Evolutionary conservation across 2,113 vertebrate genomes (phyloP), one percentile per base, ranked within the genome.

Genomic region (Osmerus eperlanus): DNA sequence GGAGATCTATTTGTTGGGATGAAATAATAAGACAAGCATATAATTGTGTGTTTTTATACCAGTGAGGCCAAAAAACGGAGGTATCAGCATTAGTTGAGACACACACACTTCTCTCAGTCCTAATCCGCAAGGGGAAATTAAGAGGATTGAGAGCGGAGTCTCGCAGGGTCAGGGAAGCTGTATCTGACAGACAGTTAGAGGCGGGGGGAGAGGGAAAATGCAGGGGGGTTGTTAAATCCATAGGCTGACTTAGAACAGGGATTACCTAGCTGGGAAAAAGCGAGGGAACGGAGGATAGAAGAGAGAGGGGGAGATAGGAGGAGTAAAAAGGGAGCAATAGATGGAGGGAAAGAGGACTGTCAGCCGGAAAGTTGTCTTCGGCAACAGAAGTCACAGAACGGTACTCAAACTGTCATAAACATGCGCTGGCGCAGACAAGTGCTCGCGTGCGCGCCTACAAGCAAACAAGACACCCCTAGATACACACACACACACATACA

Each of bases 81-180:
- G 41, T 47, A 47, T 47, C 41, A 47, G 41, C 41, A 47, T 47
- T 47, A 47, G 41, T 11, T 47, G 41, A 47, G 41, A 47, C 41
- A 47, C 41, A 19, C 56, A 21, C 55, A 60, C 66, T 25, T 68
- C 47, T 23, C 25, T 62, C 21, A 28, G 28, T 25, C 47, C 7
- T 75, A 65, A 64, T 76, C 68, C 25, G 67, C 9, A 16, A 51
- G 55, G 1, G 47, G 60, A 71, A 82, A 79, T 76, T 76, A 82
- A 82, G 77, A 62, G 71, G 77, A 82, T 79, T 82, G 76, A 67
- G 64, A 51, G 53, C 65, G n/a, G 53, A 68, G 47, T 76, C 71
- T 67, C 51, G 23, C 62, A 54, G 68, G 59, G 28, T 61, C 52
- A 36, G 55, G 32, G 36, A 65, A 69, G 70, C 72, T 67, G 69